phyloP scores from a whole-genome alignment of 23 tunicate genomes.

The Ascidia mentula region DNA sequence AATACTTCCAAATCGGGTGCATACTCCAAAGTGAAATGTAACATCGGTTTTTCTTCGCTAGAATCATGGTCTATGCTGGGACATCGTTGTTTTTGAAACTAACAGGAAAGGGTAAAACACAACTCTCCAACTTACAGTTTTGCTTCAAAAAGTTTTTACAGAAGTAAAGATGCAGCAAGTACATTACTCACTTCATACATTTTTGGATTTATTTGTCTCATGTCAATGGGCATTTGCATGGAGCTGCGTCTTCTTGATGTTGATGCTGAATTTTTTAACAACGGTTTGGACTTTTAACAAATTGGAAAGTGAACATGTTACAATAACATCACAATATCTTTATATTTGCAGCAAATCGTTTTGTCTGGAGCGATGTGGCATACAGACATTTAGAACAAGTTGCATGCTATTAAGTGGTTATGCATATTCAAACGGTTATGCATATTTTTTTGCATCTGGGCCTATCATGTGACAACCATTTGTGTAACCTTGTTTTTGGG shows the following conservation, averaged over 20 bases:
- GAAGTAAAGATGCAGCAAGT: background rate
- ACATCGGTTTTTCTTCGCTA: constrained; percentile 32
- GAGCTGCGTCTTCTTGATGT: constrained; percentile 31
- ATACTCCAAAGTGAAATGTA: constrained; percentile 42
- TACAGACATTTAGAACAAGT: too few species aligned
- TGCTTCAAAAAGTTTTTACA: background rate
- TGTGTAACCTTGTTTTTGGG: too few species aligned
- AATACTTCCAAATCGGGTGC: constrained; percentile 37
- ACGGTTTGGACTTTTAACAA: too few species aligned
- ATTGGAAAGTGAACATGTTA: too few species aligned
- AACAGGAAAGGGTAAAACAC: background rate
- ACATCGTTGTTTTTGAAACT: background rate
- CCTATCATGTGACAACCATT: too few species aligned
- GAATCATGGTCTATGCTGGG: constrained; percentile 52
- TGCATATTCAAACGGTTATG: too few species aligned
- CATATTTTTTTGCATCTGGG: too few species aligned
- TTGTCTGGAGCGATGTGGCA: too few species aligned
- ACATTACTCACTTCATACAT: constrained; percentile 47
- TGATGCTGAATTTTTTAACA: background rate
- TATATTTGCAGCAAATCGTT: too few species aligned
- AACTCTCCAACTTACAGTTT: too few species aligned
- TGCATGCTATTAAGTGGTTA: too few species aligned
- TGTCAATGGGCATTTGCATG: constrained; percentile 70
- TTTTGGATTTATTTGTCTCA: constrained; percentile 51
- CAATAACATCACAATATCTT: background rate